A percentile compares a stretch with the other conserved stretches of the same genome.
These are phyloP conservation scores for Columba janthina DNA, from an alignment of 2,113 vertebrate genomes.

Conservation along the genomic window DNA sequence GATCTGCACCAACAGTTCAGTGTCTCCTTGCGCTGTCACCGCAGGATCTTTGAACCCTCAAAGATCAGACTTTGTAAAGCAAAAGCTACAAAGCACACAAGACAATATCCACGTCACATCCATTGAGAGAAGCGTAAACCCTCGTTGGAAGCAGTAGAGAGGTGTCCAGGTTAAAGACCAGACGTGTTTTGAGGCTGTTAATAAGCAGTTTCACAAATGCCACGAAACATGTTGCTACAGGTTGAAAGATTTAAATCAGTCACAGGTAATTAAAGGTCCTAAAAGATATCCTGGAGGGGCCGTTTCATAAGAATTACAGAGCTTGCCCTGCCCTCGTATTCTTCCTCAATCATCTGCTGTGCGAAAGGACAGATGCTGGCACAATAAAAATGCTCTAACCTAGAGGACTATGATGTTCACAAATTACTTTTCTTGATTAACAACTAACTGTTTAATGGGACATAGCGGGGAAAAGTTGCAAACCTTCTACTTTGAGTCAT, in stretches of 20 bases:
- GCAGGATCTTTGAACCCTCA: neutral
- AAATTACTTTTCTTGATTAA: neutral
- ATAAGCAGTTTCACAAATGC: neutral
- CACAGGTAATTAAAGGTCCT: neutral
- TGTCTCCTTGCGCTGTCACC: neutral
- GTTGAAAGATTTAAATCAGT: constrained; percentile 5
- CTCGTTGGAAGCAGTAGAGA: neutral
- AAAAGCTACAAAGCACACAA: neutral
- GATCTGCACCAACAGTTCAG: fast-evolving
- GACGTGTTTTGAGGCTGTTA: neutral
- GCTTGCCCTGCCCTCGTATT: neutral
- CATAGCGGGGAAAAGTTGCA: neutral
- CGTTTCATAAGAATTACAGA: neutral
- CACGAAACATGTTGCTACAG: neutral
- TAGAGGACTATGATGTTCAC: neutral
- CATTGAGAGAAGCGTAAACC: neutral
- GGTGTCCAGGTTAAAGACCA: neutral
- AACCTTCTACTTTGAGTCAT: neutral
- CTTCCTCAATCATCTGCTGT: neutral
- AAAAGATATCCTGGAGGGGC: neutral
- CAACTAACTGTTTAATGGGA: neutral
- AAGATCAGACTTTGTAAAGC: neutral
- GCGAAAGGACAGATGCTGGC: neutral
- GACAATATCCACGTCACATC: neutral
- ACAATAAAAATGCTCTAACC: neutral